Base-by-base conservation (phyloP, 2,113 vertebrate genomes). In the Zingel zingel region DNA sequence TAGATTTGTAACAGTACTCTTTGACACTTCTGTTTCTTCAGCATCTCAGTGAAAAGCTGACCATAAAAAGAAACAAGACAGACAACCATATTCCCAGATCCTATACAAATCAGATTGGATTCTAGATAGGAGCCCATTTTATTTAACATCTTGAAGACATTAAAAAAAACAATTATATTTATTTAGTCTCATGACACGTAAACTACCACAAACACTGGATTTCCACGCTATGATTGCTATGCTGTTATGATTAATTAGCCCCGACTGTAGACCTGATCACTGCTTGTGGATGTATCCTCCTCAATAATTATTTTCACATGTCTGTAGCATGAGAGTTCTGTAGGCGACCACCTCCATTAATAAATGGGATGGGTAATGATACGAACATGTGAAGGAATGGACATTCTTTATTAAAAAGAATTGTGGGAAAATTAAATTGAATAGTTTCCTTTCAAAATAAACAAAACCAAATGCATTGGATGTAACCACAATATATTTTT, bases 181-280 rank as follows among this genome's bases (percentile, higher is more conserved):
- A 66, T 53, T 74, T 61, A 30, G 13, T 30, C 43, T 45, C 14
- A 30, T 53, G 6, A 53, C n/a, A 43, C 2, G 21, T 47, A 23
- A 48, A 57, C 11, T n/a, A 39, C 45, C 59, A 64, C 15, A 64
- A 57, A 21, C 48, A 58, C 30, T 63, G 21, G 14, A 56, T 33
- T 48, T 48, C 48, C 15, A 64, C 1, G 7, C 50, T 23, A 56
- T 58, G 59, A 70, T 51, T 56, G 63, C 30, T 30, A n/a, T 21
- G 9, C 14, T 84, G 56, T 77, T 77, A 62, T 81, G 73, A 85
- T 77, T 53, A 72, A 53, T 72, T 71, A 30, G 16, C 11, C 19
- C 15, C 4, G 39, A 23, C 15, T 33, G 11, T 64, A 81, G 59
- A 85, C 18, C n/a, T 16, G 33, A 54, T 54, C 63, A 25, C 19